Evolutionary conservation across 2,797 vertebrate genomes (phyloP).

Genomic region (Borostomias antarcticus): DNA sequence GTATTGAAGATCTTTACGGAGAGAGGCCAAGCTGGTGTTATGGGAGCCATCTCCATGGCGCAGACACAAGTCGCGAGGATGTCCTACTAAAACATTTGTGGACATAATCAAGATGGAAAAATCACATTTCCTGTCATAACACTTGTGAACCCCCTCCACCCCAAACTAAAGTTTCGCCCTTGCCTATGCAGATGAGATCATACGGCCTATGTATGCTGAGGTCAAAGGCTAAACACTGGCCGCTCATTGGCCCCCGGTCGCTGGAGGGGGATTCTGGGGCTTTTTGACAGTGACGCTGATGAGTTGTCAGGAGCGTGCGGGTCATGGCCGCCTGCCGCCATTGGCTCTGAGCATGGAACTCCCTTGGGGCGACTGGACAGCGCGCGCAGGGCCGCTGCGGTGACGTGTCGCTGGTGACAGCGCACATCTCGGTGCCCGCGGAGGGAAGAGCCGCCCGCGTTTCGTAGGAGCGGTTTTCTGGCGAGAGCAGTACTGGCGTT

Average conservation of each 20-base stretch:
- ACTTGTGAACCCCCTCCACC: too few species aligned
- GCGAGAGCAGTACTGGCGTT: too few species aligned
- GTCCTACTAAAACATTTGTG: too few species aligned
- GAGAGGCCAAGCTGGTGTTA: too few species aligned
- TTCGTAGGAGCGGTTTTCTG: too few species aligned
- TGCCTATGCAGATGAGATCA: constrained; percentile 21
- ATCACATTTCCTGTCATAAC: too few species aligned
- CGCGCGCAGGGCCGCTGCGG: neutral
- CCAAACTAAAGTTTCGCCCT: too few species aligned
- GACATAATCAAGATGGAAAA: too few species aligned
- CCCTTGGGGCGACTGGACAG: constrained; percentile 32
- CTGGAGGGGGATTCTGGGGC: constrained; percentile 39
- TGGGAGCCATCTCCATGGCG: too few species aligned
- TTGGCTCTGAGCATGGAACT: constrained; percentile 35
- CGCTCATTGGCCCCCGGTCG: constrained; percentile 40
- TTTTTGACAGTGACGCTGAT: constrained; percentile 64
- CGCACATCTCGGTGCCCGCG: constrained; percentile 28
- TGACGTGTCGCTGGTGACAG: constrained; percentile 16
- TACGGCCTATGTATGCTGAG: constrained; percentile 4
- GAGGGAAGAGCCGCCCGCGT: neutral
- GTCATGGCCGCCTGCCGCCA: constrained; percentile 29
- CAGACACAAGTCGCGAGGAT: too few species aligned
- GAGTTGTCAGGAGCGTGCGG: constrained; percentile 51
- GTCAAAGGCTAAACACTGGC: constrained; percentile 47
- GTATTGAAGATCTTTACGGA: too few species aligned